phyloP scores from a whole-genome alignment of 2,797 vertebrate genomes.

The Danio aesculapii region DNA sequence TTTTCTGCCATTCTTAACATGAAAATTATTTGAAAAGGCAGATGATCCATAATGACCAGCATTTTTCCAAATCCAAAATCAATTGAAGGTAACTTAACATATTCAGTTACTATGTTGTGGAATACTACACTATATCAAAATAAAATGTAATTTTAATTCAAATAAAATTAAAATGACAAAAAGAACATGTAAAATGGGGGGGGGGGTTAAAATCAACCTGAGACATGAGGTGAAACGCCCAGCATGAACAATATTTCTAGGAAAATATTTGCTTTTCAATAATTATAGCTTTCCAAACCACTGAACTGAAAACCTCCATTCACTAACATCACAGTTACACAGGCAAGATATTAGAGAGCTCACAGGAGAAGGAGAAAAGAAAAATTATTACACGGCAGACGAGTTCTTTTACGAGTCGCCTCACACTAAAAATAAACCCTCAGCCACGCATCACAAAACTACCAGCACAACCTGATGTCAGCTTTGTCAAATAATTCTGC shows the following conservation, averaged over 20 bases:
- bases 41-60: neutral
- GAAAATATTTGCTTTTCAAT: neutral
- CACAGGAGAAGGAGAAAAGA: neutral
- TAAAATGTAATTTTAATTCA: no score
- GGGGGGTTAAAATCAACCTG: no score
- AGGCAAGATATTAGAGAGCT: neutral
- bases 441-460: constrained; percentile 18
- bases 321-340: neutral
- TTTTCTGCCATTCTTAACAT: neutral
- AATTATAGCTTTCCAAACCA: neutral
- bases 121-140: no score
- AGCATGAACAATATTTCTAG: neutral
- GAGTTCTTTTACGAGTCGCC: neutral
- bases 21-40: neutral
- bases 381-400: constrained; percentile 10
- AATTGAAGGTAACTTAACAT: no score
- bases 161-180: neutral
- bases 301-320: constrained; percentile 2
- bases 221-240: neutral
- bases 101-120: neutral
- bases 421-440: constrained; percentile 26
- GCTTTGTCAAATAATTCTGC: constrained; percentile 37
- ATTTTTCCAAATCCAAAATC: neutral
- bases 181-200: neutral
- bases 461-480: constrained; percentile 15